These are phyloP conservation scores for Drosophila mojavensis DNA, from an alignment of 1,140 invertebrate species.

Conservation along the genomic window DNA sequence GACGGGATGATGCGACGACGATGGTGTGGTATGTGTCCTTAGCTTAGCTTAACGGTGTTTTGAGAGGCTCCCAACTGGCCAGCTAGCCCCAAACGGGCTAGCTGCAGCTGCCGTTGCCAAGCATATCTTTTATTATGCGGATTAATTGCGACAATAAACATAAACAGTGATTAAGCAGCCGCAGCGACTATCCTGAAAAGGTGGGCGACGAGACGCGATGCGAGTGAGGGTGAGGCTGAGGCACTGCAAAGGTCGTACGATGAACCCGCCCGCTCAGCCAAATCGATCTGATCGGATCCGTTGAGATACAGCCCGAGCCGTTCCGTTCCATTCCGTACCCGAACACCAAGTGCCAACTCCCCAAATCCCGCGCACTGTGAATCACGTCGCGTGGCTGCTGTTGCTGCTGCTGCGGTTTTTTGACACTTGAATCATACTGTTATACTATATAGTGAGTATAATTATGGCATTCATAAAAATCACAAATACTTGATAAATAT, in stretches of 20 bases:
- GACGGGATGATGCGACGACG: background rate
- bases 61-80: background rate
- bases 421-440: constrained; percentile 47
- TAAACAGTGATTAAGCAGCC: constrained; percentile 71
- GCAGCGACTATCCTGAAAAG: constrained; percentile 11
- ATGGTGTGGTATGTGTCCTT: constrained; percentile 65
- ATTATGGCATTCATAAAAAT: constrained; percentile 64
- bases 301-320: background rate
- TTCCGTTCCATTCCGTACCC: constrained; percentile 10
- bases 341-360: constrained; percentile 25
- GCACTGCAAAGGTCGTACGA: constrained; percentile 75
- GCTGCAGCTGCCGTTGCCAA: constrained; percentile 27
- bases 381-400: constrained; percentile 72
- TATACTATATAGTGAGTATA: constrained; percentile 27
- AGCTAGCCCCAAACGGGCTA: background rate
- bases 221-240: too few relatives aligned
- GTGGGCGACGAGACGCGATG: background rate
- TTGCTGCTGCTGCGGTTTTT: constrained; percentile 18
- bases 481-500: constrained; percentile 76
- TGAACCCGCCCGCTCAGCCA: constrained; percentile 54
- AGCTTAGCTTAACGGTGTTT: constrained; percentile 44
- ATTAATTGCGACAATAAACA: constrained; percentile 72
- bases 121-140: constrained; percentile 45
- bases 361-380: constrained; percentile 47
- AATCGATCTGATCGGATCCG: constrained; percentile 10